These are phyloP conservation scores for Cryptus viduatorius DNA, from an alignment of 2,888 invertebrate genomes.

Conservation along the genomic window DNA sequence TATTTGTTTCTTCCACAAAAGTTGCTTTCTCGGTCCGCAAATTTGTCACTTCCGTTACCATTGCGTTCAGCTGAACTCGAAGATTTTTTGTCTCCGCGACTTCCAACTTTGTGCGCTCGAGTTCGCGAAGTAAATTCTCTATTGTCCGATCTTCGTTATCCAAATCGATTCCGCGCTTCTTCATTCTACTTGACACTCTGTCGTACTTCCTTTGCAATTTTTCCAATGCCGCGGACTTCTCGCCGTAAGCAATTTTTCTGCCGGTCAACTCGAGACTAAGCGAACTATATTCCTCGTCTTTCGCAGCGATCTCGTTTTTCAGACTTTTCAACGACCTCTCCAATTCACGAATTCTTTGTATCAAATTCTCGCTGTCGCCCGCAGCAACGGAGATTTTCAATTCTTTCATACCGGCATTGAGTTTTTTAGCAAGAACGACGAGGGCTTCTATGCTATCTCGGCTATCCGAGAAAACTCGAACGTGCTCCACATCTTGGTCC, in stretches of 20 bases:
- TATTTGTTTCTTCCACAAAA: slow-evolving; percentile 62
- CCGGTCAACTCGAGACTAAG: slow-evolving; percentile 61
- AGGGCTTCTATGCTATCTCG: slow-evolving; percentile 42
- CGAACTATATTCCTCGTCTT: slow-evolving; percentile 52
- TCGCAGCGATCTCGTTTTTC: slow-evolving; percentile 60
- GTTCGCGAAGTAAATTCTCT: slow-evolving; percentile 55
- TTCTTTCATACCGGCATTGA: slow-evolving; percentile 70
- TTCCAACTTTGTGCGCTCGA: slow-evolving; percentile 50
- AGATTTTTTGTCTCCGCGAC: slow-evolving; percentile 61
- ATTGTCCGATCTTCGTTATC: slow-evolving; percentile 54
- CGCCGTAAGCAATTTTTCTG: slow-evolving; percentile 52
- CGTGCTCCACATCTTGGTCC: background rate
- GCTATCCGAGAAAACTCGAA: slow-evolving; percentile 1
- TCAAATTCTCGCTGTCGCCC: slow-evolving; percentile 59
- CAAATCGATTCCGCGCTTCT: slow-evolving; percentile 43
- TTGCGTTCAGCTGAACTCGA: slow-evolving; percentile 58
- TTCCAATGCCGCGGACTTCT: slow-evolving; percentile 60
- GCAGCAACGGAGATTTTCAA: slow-evolving; percentile 68
- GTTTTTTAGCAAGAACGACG: slow-evolving; percentile 57
- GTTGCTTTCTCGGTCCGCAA: slow-evolving; percentile 61
- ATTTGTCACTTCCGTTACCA: slow-evolving; percentile 53
- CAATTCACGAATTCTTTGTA: slow-evolving; percentile 70
- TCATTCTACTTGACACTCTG: slow-evolving; percentile 53
- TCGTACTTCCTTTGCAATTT: slow-evolving; percentile 39
- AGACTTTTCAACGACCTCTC: slow-evolving; percentile 63